Conservation (phyloP, 1,140 invertebrate genomes). For the Galendromus occidentalis region DNA sequence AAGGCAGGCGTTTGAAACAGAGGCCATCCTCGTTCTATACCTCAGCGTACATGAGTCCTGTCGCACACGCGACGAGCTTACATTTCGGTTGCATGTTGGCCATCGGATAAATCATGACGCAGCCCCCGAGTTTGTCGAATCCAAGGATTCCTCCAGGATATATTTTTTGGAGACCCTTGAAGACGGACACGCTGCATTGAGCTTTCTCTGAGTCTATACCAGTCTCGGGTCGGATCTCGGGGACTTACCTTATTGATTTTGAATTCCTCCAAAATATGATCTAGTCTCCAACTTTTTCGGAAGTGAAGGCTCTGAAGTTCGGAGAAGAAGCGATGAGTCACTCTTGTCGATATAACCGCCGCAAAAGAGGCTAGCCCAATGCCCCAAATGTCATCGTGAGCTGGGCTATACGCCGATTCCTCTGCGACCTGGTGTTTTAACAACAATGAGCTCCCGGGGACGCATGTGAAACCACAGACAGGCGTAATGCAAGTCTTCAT, state of each 20-base stretch:
- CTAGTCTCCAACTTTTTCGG: not conserved
- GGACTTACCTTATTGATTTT: not conserved
- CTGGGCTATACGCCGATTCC: too few species aligned
- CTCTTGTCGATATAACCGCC: not conserved
- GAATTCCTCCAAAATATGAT: not conserved
- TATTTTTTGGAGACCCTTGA: not conserved
- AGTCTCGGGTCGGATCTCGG: not conserved
- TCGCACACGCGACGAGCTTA: not conserved
- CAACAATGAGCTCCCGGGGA: not conserved
- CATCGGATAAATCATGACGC: conserved; percentile 2
- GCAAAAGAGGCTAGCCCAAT: too few species aligned
- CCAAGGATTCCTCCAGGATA: not conserved
- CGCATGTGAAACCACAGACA: too few species aligned
- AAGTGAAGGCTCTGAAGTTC: not conserved
- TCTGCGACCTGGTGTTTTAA: not conserved
- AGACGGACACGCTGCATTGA: not conserved
- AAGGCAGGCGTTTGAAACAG: not conserved
- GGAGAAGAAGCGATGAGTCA: not conserved
- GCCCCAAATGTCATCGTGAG: too few species aligned
- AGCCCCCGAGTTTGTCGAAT: not conserved
- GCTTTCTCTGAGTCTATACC: not conserved
- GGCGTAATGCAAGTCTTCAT: too few species aligned
- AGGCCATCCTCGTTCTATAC: not conserved
- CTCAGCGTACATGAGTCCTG: not conserved
- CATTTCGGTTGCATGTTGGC: not conserved